A percentile compares a stretch with the other conserved stretches of the same genome.
Conservation (phyloP, 2,797 vertebrate genomes). For the Mastacembelus armatus region DNA sequence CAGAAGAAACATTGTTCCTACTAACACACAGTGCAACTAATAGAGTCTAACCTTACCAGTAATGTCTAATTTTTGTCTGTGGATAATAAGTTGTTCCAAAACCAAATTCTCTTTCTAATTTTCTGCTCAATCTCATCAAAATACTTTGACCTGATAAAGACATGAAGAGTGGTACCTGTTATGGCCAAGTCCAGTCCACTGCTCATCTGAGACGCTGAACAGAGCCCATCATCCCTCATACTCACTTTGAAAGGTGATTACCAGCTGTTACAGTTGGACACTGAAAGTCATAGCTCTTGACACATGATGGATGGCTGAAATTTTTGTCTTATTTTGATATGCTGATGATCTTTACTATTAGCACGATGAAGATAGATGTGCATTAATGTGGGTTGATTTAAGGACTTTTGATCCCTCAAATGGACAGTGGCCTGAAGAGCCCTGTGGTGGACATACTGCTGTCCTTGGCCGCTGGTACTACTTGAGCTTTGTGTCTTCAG, state of each 20-base stretch:
- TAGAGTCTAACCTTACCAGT: too few species aligned
- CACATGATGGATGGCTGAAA: slow-evolving; percentile 67
- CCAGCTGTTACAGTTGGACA: slow-evolving; percentile 40
- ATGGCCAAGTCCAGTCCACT: slow-evolving; percentile 26
- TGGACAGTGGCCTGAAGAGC: slow-evolving; percentile 17
- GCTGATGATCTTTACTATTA: slow-evolving; percentile 39
- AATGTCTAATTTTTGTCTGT: too few species aligned
- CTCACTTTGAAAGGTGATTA: slow-evolving; percentile 24
- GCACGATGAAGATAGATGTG: slow-evolving; percentile 72
- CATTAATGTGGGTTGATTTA: slow-evolving; percentile 51
- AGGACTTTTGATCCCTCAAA: slow-evolving; percentile 41
- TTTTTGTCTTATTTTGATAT: slow-evolving; percentile 46
- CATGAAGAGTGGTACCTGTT: slow-evolving; percentile 5
- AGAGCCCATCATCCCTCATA: slow-evolving; percentile 40
- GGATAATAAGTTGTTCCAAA: too few species aligned
- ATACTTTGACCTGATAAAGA: slow-evolving; percentile 23
- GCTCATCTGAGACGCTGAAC: slow-evolving; percentile 41
- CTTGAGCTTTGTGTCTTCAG: slow-evolving; percentile 26
- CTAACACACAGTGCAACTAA: too few species aligned
- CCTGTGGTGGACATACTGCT: slow-evolving; percentile 25
- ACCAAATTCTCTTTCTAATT: neutral
- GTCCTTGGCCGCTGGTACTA: slow-evolving; percentile 60
- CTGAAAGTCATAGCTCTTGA: slow-evolving; percentile 47
- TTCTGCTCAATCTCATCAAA: slow-evolving; percentile 6
- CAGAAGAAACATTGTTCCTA: too few species aligned